Conservation (phyloP, 1,140 invertebrate species). For the Epicauta chinensis region DNA sequence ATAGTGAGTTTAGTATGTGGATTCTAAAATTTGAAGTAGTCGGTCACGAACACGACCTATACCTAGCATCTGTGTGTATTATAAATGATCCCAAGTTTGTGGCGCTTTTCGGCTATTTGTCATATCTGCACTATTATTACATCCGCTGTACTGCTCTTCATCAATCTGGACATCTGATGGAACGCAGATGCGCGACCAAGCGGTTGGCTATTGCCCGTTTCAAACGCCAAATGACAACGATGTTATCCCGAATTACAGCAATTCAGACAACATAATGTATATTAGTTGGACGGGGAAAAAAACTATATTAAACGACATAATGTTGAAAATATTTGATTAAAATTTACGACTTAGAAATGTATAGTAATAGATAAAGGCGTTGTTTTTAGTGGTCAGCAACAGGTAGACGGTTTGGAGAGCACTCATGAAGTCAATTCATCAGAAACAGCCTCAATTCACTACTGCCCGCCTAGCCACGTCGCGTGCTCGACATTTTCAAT, state of each 20-base stretch:
- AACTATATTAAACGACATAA: no score
- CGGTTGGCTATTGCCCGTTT: neutral
- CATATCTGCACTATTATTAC: conserved; percentile 43
- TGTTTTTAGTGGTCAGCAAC: conserved; percentile 30
- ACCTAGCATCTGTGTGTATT: conserved; percentile 40
- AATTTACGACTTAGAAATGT: conserved; percentile 1
- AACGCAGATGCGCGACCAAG: conserved; percentile 22
- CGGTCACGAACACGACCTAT: conserved; percentile 35
- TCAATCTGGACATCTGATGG: conserved; percentile 29
- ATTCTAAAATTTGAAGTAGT: conserved; percentile 14
- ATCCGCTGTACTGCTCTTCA: conserved; percentile 32
- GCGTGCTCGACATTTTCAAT: conserved; percentile 27
- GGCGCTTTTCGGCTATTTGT: conserved; percentile 42
- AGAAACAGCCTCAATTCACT: conserved; percentile 19
- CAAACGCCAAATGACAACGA: conserved; percentile 2
- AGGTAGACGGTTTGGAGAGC: conserved; percentile 34
- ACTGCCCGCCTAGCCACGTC: conserved; percentile 15
- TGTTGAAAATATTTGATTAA: no score
- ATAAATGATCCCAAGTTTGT: conserved; percentile 44
- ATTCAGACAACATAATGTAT: no score
- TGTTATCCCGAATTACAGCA: neutral
- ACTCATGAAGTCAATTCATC: conserved; percentile 34
- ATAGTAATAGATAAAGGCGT: conserved; percentile 18
- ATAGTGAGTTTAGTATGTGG: neutral
- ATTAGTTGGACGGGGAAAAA: no score